Evolutionary conservation across 1,140 invertebrate species (phyloP).

Genomic region (Ips typographus): DNA sequence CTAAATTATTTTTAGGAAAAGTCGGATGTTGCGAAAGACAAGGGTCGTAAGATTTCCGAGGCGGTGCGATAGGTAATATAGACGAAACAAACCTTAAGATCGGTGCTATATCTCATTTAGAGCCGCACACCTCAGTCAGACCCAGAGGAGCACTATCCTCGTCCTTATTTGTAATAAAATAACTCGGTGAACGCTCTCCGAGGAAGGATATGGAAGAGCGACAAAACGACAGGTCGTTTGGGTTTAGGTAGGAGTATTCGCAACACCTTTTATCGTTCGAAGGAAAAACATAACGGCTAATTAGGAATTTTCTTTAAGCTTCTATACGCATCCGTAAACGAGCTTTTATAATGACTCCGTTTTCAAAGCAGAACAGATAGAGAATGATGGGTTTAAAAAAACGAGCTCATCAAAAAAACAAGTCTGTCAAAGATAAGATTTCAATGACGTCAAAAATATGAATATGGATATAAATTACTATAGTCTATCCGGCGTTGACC

Average conservation of each 20-base stretch:
- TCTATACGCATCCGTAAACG: too few relatives aligned
- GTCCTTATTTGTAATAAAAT: conserved; percentile 54
- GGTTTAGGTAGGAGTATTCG: conserved; percentile 25
- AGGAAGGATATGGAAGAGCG: conserved; percentile 41
- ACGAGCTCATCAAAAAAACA: too few relatives aligned
- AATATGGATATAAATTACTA: too few relatives aligned
- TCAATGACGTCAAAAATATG: too few relatives aligned
- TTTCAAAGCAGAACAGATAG: too few relatives aligned
- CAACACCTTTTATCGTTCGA: conserved; percentile 1
- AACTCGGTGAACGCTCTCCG: conserved; percentile 51
- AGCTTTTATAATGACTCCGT: too few relatives aligned
- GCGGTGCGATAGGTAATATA: conserved; percentile 28
- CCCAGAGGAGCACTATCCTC: conserved; percentile 44
- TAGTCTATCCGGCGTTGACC: too few relatives aligned
- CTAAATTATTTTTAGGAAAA: too few relatives aligned
- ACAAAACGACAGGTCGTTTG: conserved; percentile 32
- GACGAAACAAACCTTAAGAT: conserved; percentile 34
- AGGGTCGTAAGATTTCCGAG: conserved; percentile 22
- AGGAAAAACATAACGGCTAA: too few relatives aligned
- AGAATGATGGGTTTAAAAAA: too few relatives aligned
- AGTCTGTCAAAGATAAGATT: too few relatives aligned
- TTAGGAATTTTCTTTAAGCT: too few relatives aligned
- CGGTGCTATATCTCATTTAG: conserved; percentile 47
- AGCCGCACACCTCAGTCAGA: conserved; percentile 48
- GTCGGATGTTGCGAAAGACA: conserved; percentile 4